These are phyloP conservation scores for Thunnus thynnus DNA, from an alignment of 2,113 vertebrate genomes.

Conservation along the genomic window DNA sequence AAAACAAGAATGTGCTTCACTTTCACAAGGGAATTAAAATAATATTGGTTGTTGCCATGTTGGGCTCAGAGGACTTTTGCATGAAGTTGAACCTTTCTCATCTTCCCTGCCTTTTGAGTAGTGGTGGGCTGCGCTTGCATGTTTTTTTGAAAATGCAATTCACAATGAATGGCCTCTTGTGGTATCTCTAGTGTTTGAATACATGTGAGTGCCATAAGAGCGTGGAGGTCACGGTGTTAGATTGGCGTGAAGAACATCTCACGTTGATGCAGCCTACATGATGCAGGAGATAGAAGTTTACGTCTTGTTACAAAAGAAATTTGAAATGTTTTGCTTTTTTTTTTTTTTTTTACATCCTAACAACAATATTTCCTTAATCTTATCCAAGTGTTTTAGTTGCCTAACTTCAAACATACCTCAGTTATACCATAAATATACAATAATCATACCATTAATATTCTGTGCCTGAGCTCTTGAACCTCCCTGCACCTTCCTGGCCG, in stretches of 20 bases:
- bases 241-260: neutral
- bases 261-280: too few relatives aligned
- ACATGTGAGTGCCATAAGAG: too few relatives aligned
- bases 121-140: too few relatives aligned
- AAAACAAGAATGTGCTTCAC: neutral
- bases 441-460: neutral
- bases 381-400: neutral
- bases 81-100: neutral
- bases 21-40: neutral
- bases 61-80: neutral
- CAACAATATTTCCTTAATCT: too few relatives aligned
- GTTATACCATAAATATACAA: neutral
- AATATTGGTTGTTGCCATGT: neutral
- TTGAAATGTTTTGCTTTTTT: too few relatives aligned
- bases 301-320: neutral
- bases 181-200: too few relatives aligned
- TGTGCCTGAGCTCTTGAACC: too few relatives aligned
- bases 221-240: too few relatives aligned
- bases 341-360: too few relatives aligned
- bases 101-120: neutral
- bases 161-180: too few relatives aligned
- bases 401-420: constrained; percentile 19
- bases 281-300: neutral
- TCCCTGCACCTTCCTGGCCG: neutral
- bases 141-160: too few relatives aligned